Evolutionary conservation across 1,140 invertebrate genomes (phyloP).

Genomic region (Fopius arisanus): DNA sequence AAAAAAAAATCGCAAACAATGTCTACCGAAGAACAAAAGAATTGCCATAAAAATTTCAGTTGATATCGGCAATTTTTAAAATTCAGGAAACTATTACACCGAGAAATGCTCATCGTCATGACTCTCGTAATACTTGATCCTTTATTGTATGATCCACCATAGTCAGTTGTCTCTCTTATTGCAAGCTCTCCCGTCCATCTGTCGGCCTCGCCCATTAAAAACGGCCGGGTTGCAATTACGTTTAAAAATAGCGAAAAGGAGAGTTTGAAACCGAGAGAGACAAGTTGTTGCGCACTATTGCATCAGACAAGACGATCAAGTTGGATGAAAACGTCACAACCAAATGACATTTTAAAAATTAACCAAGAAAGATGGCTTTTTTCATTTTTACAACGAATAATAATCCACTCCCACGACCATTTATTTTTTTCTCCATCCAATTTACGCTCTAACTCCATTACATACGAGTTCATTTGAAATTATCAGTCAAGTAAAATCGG

Average conservation of each 20-base stretch:
- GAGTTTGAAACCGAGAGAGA: slow-evolving; percentile 31
- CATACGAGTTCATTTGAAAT: too few species aligned
- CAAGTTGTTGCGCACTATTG: slow-evolving; percentile 55
- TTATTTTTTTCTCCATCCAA: neutral
- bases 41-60: too few species aligned
- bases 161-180: slow-evolving; percentile 21
- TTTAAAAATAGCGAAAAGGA: slow-evolving; percentile 61
- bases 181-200: slow-evolving; percentile 41
- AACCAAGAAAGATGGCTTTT: neutral
- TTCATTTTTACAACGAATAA: neutral
- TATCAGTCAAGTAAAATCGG: too few species aligned
- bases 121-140: neutral
- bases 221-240: slow-evolving; percentile 58
- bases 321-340: slow-evolving; percentile 28
- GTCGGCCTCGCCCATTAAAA: slow-evolving; percentile 57
- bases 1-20: neutral
- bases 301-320: slow-evolving; percentile 53
- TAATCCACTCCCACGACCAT: neutral
- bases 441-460: too few species aligned
- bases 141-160: slow-evolving; percentile 17
- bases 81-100: neutral
- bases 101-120: slow-evolving; percentile 3
- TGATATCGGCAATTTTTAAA: neutral
- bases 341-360: neutral
- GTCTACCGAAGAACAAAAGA: neutral